These are phyloP conservation scores for Margaritifera margaritifera DNA, from an alignment of 2,888 invertebrate genomes.

Conservation along the genomic window DNA sequence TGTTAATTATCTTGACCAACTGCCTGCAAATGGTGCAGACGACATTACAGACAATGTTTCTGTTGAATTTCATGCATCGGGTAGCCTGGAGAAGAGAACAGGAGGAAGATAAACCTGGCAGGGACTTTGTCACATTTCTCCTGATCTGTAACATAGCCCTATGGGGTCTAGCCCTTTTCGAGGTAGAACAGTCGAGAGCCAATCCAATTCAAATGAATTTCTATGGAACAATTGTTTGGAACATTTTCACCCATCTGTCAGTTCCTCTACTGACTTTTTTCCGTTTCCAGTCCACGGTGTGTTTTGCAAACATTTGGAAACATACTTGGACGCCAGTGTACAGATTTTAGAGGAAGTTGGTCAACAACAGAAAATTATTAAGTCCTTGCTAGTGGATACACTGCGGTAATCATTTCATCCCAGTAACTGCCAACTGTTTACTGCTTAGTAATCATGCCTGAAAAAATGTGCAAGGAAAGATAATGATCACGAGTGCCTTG, in stretches of 20 bases:
- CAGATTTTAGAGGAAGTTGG: no score
- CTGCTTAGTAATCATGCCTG: no score
- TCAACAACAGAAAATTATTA: no score
- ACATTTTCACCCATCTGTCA: slow-evolving; percentile 91
- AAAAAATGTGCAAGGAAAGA: no score
- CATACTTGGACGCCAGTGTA: slow-evolving; percentile 78
- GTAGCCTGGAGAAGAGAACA: slow-evolving; percentile 92
- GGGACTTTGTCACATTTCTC: slow-evolving; percentile 95
- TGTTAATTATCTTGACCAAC: slow-evolving; percentile 92
- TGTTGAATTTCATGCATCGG: slow-evolving; percentile 92
- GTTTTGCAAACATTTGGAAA: slow-evolving; percentile 97
- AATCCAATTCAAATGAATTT: slow-evolving; percentile 94
- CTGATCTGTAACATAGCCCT: slow-evolving; percentile 96
- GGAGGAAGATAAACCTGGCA: slow-evolving; percentile 93
- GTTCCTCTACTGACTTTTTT: slow-evolving; percentile 96
- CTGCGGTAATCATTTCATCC: no score
- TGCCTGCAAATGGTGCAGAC: slow-evolving; percentile 91
- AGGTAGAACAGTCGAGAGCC: slow-evolving; percentile 87
- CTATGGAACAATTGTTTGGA: slow-evolving; percentile 94
- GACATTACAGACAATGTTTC: slow-evolving; percentile 92
- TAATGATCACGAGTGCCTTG: no score
- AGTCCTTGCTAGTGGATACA: no score
- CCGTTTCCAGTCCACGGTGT: slow-evolving; percentile 93
- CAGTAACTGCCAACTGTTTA: no score
- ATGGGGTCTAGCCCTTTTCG: slow-evolving; percentile 97